Conservation (phyloP, 1,140 invertebrate genomes). For the Zaprionus kolodkinae region DNA sequence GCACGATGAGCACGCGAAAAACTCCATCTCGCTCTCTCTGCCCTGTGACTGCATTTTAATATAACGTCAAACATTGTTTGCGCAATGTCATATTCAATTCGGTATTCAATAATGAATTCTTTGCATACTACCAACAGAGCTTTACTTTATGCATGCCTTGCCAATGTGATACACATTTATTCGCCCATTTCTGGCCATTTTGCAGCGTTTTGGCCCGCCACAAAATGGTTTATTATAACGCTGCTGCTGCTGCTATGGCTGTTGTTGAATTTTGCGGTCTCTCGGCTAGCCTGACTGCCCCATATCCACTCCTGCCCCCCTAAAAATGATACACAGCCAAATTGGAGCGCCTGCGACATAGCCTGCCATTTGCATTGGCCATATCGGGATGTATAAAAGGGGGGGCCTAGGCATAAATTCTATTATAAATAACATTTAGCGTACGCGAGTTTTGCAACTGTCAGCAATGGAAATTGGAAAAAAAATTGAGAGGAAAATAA, state of each 20-base stretch:
- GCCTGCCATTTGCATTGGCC: constrained; percentile 76
- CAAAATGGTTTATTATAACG: constrained; percentile 78
- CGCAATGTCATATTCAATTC: constrained; percentile 69
- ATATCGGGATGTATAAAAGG: constrained; percentile 7
- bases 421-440: constrained; percentile 81
- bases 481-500: constrained; percentile 20
- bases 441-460: constrained; percentile 71
- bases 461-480: constrained; percentile 78
- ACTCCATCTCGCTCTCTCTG: background rate
- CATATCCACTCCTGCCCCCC: background rate
- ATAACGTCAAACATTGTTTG: constrained; percentile 75
- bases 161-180: constrained; percentile 6
- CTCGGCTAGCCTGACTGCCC: background rate
- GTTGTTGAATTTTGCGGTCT: constrained; percentile 74
- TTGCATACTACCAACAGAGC: constrained; percentile 14
- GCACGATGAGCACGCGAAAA: constrained; percentile 18
- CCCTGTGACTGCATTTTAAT: constrained; percentile 73
- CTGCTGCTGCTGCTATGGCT: constrained; percentile 42
- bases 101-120: constrained; percentile 55
- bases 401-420: constrained; percentile 73
- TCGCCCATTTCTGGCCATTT: constrained; percentile 35
- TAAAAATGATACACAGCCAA: constrained; percentile 51
- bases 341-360: constrained; percentile 65
- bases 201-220: constrained; percentile 28
- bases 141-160: background rate